These are phyloP conservation scores for Acanthacorydalis orientalis DNA, from an alignment of 2,888 invertebrate genomes.

Conservation along the genomic window DNA sequence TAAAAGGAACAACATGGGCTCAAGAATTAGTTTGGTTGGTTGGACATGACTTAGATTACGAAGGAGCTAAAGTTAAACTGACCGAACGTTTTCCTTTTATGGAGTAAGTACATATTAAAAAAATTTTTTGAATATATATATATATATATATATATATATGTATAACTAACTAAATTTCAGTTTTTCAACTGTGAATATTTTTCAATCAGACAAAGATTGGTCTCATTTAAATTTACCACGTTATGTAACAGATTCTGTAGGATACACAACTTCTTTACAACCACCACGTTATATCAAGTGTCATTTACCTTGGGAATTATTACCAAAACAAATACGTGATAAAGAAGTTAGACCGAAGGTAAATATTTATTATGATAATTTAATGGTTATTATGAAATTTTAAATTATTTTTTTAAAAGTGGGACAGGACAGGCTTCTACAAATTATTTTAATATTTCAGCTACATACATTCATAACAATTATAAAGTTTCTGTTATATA, in stretches of 20 bases:
- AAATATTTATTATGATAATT: not conserved
- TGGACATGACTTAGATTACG: not conserved
- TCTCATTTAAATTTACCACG: not conserved
- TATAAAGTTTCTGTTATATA: no score
- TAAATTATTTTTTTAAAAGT: no score
- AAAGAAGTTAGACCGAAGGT: not conserved
- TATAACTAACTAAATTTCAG: not conserved
- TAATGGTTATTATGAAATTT: not conserved
- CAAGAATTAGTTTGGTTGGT: conserved; percentile 1
- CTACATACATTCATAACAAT: no score
- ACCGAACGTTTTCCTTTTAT: not conserved
- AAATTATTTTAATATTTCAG: no score
- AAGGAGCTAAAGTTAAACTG: not conserved
- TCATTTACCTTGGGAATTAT: not conserved
- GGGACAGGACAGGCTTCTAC: no score
- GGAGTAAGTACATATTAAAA: not conserved
- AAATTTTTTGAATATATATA: not conserved
- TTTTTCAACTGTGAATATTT: no score
- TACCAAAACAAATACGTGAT: not conserved
- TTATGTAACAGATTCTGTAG: not conserved
- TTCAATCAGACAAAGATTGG: not conserved
- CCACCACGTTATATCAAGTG: not conserved
- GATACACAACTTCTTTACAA: not conserved
- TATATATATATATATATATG: not conserved
- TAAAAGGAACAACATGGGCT: not conserved